Conservation (phyloP, 2,797 vertebrate species). For the Notoglanidium macrostoma region DNA sequence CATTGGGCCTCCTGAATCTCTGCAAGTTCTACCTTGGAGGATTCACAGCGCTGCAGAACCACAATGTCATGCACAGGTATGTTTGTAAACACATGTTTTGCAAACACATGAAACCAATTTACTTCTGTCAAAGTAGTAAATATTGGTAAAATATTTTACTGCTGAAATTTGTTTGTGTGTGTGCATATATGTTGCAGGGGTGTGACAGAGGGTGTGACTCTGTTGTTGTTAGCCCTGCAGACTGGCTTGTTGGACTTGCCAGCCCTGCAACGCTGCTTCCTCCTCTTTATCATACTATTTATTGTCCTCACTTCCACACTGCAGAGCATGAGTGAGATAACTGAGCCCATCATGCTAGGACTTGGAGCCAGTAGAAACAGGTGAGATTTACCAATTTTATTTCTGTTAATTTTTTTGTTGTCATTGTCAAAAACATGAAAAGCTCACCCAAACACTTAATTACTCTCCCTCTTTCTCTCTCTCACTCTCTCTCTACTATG, state of each 20-base stretch:
- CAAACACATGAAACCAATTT: background rate
- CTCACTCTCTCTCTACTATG: no score
- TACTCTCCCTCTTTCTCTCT: no score
- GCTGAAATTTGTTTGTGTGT: background rate
- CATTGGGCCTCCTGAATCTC: conserved; percentile 81
- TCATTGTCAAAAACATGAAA: background rate
- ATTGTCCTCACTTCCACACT: conserved; percentile 86
- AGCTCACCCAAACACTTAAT: background rate
- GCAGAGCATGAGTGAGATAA: conserved; percentile 89
- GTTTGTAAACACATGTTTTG: background rate
- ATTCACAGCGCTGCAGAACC: conserved; percentile 78
- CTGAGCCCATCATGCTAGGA: conserved; percentile 83
- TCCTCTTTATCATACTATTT: conserved; percentile 92
- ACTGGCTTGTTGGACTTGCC: conserved; percentile 85
- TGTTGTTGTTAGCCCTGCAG: conserved; percentile 87
- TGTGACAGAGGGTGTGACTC: conserved; percentile 84
- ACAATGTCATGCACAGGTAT: conserved; percentile 89
- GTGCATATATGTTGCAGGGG: conserved; percentile 70
- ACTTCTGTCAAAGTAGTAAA: background rate
- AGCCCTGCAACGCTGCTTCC: conserved; percentile 84
- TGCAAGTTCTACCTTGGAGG: conserved; percentile 87
- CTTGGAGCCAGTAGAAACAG: conserved; percentile 85
- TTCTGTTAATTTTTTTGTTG: background rate
- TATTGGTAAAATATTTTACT: background rate
- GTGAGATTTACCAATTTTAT: conserved; percentile 57